phyloP scores from a whole-genome alignment of 2,797 vertebrate species.

The Danio jaintianensis region DNA sequence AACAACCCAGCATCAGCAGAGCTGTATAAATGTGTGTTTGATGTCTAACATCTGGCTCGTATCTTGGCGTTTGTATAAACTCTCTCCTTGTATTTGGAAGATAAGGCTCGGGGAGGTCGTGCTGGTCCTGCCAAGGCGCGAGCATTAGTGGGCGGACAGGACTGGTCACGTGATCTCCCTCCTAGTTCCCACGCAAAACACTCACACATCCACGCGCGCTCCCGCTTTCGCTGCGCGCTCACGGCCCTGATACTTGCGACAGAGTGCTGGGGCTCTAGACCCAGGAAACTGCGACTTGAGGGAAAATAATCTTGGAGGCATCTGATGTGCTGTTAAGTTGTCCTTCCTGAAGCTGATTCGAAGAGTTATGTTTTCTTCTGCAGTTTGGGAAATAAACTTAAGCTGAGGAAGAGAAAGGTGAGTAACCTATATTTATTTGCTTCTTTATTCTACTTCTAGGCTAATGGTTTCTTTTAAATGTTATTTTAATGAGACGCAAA shows the following conservation, averaged over 20 bases:
- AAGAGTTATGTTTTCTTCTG: constrained; percentile 18
- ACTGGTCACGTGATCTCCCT: constrained; percentile 79
- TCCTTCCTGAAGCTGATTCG: neutral
- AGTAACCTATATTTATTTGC: neutral
- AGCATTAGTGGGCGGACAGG: constrained; percentile 72
- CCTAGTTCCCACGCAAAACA: constrained; percentile 65
- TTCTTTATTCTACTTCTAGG: neutral
- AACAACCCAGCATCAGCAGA: neutral
- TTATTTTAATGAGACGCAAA: neutral
- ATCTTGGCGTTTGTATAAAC: constrained; percentile 37
- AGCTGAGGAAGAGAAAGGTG: constrained; percentile 25
- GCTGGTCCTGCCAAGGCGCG: constrained; percentile 65
- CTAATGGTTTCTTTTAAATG: too few species aligned
- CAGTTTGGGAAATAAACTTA: neutral
- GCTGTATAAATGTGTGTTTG: constrained; percentile 41
- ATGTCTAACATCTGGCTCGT: constrained; percentile 36
- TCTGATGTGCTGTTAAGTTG: neutral
- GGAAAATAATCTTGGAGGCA: neutral
- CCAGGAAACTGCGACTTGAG: neutral
- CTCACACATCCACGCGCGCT: constrained; percentile 19
- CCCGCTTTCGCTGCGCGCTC: constrained; percentile 1
- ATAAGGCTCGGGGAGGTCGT: constrained; percentile 15
- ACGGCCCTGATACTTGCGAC: neutral
- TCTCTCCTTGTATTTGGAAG: constrained; percentile 46
- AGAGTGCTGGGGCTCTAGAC: neutral